Evolutionary conservation across 2,113 vertebrate species (phyloP).

Genomic region (Chaenocephalus aceratus): DNA sequence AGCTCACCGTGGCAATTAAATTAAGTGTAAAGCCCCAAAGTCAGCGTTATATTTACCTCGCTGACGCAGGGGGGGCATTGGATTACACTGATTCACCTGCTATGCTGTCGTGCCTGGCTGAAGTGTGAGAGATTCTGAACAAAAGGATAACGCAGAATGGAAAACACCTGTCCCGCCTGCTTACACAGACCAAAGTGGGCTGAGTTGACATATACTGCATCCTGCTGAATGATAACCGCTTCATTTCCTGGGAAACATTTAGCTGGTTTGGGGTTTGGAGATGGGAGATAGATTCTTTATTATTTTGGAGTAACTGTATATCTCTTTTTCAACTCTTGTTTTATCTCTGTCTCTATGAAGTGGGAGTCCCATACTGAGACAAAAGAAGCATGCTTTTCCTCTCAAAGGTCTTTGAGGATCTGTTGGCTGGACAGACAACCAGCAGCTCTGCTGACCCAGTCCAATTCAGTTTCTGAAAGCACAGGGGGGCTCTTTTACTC

Average conservation of each 20-base stretch:
- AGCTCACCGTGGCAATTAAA: slow-evolving; percentile 19
- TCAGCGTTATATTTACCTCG: slow-evolving; percentile 53
- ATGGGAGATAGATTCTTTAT: not conserved
- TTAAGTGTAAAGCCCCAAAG: slow-evolving; percentile 40
- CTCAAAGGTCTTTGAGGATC: slow-evolving; percentile 43
- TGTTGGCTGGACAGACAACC: slow-evolving; percentile 15
- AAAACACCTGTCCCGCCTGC: slow-evolving; percentile 62
- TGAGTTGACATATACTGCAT: slow-evolving; percentile 27
- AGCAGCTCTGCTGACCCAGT: slow-evolving; percentile 11
- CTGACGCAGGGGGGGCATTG: slow-evolving; percentile 26
- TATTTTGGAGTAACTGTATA: not conserved
- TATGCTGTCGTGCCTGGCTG: slow-evolving; percentile 44
- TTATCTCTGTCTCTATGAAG: slow-evolving; percentile 34
- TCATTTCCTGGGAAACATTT: no score
- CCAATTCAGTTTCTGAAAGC: slow-evolving; percentile 42
- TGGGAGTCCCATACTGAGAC: slow-evolving; percentile 31
- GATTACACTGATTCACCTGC: slow-evolving; percentile 47
- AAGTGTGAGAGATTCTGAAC: slow-evolving; percentile 53
- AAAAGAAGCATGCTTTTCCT: slow-evolving; percentile 28
- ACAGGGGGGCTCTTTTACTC: slow-evolving; percentile 32
- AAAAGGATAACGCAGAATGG: slow-evolving; percentile 44
- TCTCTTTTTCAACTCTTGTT: slow-evolving; percentile 24
- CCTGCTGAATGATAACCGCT: slow-evolving; percentile 1
- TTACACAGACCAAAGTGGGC: slow-evolving; percentile 33
- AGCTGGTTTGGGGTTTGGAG: no score